Conservation (phyloP, 1,140 invertebrate genomes). For the Drosophila athabasca region DNA sequence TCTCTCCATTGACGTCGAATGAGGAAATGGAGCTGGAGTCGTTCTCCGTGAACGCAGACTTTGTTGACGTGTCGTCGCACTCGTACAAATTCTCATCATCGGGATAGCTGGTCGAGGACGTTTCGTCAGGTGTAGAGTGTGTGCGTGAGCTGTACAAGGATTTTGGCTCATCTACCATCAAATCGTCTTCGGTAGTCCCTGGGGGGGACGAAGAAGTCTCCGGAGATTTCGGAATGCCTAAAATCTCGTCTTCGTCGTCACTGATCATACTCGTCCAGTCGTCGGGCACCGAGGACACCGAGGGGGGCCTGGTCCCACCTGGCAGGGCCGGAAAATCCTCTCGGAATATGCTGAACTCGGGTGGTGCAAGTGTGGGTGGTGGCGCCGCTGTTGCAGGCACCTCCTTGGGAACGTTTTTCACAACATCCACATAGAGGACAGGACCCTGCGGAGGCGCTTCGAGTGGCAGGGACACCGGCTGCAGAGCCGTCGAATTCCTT, state of each 20-base stretch:
- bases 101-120: too few species aligned
- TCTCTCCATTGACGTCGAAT: too few species aligned
- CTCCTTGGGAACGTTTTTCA: slow-evolving; percentile 53
- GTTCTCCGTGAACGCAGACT: too few species aligned
- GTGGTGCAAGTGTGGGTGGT: background rate
- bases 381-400: slow-evolving; percentile 1
- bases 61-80: too few species aligned
- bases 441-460: background rate
- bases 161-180: background rate
- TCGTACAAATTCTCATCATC: too few species aligned
- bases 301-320: slow-evolving; percentile 4
- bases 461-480: slow-evolving; percentile 4
- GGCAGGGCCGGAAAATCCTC: slow-evolving; percentile 69
- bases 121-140: too few species aligned
- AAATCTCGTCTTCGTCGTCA: slow-evolving; percentile 14
- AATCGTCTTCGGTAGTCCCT: background rate
- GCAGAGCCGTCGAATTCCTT: background rate
- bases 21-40: too few species aligned
- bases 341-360: slow-evolving; percentile 56
- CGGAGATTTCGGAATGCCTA: background rate
- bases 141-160: too few species aligned
- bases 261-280: slow-evolving; percentile 58
- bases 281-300: slow-evolving; percentile 30
- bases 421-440: slow-evolving; percentile 63
- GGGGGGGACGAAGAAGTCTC: background rate